Evolutionary conservation across 2,888 invertebrate genomes (phyloP).

Genomic region (Polydesmus complanatus): DNA sequence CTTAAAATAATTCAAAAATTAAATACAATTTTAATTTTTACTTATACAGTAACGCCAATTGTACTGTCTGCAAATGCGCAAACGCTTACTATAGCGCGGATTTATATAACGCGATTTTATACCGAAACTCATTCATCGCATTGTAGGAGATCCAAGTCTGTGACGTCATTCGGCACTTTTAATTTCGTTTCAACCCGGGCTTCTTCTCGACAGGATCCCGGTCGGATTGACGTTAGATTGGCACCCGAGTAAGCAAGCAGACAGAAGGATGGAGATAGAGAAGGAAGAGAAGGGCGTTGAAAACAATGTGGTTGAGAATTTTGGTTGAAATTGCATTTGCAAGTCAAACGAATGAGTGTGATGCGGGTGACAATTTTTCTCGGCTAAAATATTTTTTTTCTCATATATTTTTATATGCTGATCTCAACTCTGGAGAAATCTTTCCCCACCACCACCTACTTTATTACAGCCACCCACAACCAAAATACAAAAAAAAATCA

Average conservation of each 20-base stretch:
- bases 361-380: neutral
- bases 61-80: too few relatives aligned
- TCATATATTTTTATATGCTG: neutral
- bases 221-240: neutral
- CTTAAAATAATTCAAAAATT: too few relatives aligned
- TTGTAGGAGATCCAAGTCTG: too few relatives aligned
- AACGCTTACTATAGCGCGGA: too few relatives aligned
- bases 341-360: neutral
- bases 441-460: neutral
- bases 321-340: neutral
- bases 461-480: neutral
- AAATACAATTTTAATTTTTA: too few relatives aligned
- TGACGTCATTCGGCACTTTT: neutral
- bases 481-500: too few relatives aligned
- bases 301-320: neutral
- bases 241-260: neutral
- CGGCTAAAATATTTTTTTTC: neutral
- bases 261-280: neutral
- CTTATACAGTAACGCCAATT: too few relatives aligned
- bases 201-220: neutral
- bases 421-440: neutral
- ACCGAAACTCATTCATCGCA: too few relatives aligned
- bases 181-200: neutral
- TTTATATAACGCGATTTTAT: too few relatives aligned
- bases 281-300: neutral